A percentile compares a stretch with the other conserved stretches of the same genome.
Conservation (phyloP, 2,888 invertebrate species). For the Epirrhoe tristata region DNA sequence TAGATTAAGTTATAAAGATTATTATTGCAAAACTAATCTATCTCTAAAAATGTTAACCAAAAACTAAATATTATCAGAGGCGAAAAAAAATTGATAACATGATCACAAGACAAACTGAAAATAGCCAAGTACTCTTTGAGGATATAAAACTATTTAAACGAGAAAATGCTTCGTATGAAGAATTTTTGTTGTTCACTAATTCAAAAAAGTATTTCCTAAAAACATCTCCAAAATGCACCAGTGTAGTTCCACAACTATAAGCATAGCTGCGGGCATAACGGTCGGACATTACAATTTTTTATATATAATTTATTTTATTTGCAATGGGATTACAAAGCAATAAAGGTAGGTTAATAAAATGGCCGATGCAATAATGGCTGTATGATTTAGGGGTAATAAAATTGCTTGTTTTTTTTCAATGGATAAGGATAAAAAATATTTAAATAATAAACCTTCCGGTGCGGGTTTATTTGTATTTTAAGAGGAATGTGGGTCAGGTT, state of each 20-base stretch:
- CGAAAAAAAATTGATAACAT: no score
- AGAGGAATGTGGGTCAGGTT: neutral
- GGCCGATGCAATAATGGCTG: conserved; percentile 55
- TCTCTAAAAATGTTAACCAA: no score
- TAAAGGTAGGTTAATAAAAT: conserved; percentile 65
- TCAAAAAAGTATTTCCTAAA: neutral
- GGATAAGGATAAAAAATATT: neutral
- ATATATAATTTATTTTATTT: conserved; percentile 68
- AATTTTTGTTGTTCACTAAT: no score
- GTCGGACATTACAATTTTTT: conserved; percentile 58
- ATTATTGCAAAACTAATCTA: no score
- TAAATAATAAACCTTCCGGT: neutral
- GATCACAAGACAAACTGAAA: no score
- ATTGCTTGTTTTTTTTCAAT: conserved; percentile 32
- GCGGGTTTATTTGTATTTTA: neutral
- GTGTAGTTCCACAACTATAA: conserved; percentile 32
- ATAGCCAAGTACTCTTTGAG: no score
- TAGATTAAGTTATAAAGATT: no score
- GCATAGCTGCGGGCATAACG: conserved; percentile 58
- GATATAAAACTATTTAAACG: neutral
- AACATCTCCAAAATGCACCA: conserved; percentile 6
- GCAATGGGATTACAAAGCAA: conserved; percentile 63
- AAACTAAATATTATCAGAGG: no score
- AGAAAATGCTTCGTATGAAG: no score
- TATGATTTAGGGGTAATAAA: conserved; percentile 39